Conservation (phyloP, 2,797 vertebrate species). For the Ateles fusciceps region DNA sequence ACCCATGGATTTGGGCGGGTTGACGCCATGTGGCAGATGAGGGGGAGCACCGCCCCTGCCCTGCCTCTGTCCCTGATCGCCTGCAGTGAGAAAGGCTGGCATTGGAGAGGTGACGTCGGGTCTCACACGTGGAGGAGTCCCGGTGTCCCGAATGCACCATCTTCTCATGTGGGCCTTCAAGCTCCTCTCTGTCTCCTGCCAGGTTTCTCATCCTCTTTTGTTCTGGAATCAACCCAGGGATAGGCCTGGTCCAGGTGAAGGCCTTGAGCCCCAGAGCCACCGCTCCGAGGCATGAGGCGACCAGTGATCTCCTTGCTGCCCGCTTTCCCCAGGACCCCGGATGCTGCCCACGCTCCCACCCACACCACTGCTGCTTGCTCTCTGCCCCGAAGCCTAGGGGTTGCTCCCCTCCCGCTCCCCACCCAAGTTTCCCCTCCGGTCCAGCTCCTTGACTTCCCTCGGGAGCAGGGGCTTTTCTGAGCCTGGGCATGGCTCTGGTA, state of each 20-base stretch:
- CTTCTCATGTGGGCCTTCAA: neutral
- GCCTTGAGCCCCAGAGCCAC: neutral
- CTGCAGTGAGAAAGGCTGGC: neutral
- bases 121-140: neutral
- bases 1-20: neutral
- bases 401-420: rapidly evolving
- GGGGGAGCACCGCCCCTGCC: neutral
- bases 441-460: neutral
- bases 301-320: rapidly evolving
- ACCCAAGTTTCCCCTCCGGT: neutral
- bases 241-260: neutral
- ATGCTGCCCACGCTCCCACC: neutral
- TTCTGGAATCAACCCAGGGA: neutral
- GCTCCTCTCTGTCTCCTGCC: neutral
- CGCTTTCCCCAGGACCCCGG: rapidly evolving
- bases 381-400: neutral
- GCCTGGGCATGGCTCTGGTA: neutral
- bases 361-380: neutral
- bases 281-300: neutral
- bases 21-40: rapidly evolving
- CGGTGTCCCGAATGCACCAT: rapidly evolving
- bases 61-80: neutral
- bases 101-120: neutral
- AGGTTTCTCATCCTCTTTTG: neutral
- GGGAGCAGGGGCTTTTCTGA: neutral